Percentiles rank a stretch among this genome's conserved stretches.
Conservation (phyloP, 2,797 vertebrate species). For the Zalophus californianus region DNA sequence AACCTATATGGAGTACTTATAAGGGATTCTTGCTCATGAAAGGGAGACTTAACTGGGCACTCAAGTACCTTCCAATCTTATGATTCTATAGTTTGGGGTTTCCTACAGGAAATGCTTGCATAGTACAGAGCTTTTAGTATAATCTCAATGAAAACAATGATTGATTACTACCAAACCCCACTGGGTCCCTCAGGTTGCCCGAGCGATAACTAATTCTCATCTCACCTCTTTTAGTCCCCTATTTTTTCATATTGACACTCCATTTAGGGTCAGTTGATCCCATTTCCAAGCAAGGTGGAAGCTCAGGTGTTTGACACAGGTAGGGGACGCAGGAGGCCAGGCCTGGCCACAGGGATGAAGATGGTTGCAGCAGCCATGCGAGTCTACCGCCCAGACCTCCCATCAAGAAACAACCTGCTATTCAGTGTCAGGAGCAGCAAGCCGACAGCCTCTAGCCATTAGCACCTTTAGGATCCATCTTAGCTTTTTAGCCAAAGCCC, state of each 20-base stretch:
- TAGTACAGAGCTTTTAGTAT: neutral
- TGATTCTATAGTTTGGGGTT: neutral
- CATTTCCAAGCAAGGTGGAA: neutral
- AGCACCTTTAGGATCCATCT: neutral
- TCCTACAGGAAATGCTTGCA: neutral
- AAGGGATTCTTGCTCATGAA: neutral
- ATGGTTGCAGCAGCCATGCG: neutral
- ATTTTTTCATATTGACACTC: neutral
- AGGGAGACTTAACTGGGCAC: neutral
- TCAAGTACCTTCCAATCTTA: neutral
- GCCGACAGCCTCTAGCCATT: neutral
- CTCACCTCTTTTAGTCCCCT: neutral
- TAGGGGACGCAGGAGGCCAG: neutral
- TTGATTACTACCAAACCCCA: neutral
- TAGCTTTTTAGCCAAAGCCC: neutral
- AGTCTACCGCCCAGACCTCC: neutral
- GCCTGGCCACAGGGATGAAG: neutral
- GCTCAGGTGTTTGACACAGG: neutral
- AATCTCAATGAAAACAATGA: neutral
- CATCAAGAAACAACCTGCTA: neutral
- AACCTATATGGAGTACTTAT: fast-evolving
- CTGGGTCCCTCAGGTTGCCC: neutral
- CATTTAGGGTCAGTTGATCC: neutral
- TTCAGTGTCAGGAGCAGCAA: neutral
- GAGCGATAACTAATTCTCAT: neutral